Percentiles rank a stretch among this genome's conserved stretches.
phyloP scores from a whole-genome alignment of 1,140 invertebrate species.

The Tachypleus tridentatus region DNA sequence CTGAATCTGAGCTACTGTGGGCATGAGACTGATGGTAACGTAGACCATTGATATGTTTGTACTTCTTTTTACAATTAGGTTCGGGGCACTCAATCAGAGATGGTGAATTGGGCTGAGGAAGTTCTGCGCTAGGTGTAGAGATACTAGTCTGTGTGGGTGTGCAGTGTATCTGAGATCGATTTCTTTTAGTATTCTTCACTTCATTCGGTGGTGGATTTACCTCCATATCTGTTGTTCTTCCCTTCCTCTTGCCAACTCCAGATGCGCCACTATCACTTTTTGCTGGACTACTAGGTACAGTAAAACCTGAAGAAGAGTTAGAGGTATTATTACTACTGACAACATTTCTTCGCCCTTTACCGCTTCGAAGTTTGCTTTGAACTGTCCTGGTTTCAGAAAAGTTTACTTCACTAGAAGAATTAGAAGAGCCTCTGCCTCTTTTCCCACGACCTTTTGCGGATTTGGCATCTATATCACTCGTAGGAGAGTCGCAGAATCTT shows the following conservation, averaged over 20 bases:
- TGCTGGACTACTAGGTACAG: conserved; percentile 26
- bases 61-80: conserved; percentile 96
- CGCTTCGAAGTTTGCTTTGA: conserved; percentile 41
- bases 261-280: conserved; percentile 20
- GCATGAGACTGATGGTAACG: conserved; percentile 92
- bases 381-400: conserved; percentile 72
- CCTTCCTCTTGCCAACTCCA: conserved; percentile 30
- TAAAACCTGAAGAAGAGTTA: conserved; percentile 18
- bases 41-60: conserved; percentile 91
- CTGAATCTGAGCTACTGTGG: conserved; percentile 39
- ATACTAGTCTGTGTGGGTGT: conserved; percentile 27
- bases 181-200: conserved; percentile 27
- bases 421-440: conserved; percentile 51
- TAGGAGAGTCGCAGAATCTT: conserved; percentile 93
- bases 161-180: conserved; percentile 32
- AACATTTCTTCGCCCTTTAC: conserved; percentile 28
- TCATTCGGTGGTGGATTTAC: conserved; percentile 18
- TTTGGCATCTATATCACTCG: conserved; percentile 84
- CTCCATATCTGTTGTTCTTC: conserved; percentile 32
- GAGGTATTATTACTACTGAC: conserved; percentile 22
- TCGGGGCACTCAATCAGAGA: conserved; percentile 86
- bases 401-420: conserved; percentile 47
- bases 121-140: conserved; percentile 27
- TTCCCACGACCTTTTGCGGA: conserved; percentile 80
- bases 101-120: conserved; percentile 44